A percentile compares a stretch with the other conserved stretches of the same genome.
Conservation (phyloP, 2,888 invertebrate genomes). For the Polymixis lichenea region DNA sequence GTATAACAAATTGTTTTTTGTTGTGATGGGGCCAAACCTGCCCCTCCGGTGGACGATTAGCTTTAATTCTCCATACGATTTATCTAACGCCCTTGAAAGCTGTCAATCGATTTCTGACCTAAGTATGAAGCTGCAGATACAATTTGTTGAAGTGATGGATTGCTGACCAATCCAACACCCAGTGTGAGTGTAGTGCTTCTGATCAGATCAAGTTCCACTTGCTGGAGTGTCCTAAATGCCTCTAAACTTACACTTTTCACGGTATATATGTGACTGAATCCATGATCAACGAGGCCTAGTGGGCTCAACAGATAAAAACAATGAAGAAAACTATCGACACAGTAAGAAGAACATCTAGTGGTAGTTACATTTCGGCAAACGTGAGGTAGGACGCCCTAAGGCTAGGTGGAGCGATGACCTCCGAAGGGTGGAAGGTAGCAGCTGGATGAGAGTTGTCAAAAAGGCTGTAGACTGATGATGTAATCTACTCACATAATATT, state of each 20-base stretch:
- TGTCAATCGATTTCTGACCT: too few species aligned
- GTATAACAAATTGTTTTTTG: too few species aligned
- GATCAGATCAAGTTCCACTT: background rate
- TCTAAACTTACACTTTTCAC: background rate
- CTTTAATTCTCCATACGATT: too few species aligned
- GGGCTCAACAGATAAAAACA: background rate
- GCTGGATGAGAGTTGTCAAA: background rate
- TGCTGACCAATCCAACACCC: background rate
- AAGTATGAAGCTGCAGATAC: too few species aligned
- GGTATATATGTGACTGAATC: background rate
- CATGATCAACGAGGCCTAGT: background rate
- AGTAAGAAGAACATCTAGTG: too few species aligned
- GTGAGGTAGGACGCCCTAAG: background rate
- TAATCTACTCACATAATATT: constrained; percentile 70
- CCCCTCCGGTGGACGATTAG: too few species aligned
- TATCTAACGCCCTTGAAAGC: too few species aligned
- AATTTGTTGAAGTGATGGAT: background rate
- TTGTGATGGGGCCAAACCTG: too few species aligned
- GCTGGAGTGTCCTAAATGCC: background rate
- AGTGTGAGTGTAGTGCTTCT: background rate
- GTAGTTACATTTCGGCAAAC: background rate
- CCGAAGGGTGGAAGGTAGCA: background rate
- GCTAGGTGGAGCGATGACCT: background rate
- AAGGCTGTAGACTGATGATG: background rate
- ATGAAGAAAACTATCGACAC: background rate